Conservation (phyloP, 2,113 vertebrate genomes). For the Lamprotornis superbus region DNA sequence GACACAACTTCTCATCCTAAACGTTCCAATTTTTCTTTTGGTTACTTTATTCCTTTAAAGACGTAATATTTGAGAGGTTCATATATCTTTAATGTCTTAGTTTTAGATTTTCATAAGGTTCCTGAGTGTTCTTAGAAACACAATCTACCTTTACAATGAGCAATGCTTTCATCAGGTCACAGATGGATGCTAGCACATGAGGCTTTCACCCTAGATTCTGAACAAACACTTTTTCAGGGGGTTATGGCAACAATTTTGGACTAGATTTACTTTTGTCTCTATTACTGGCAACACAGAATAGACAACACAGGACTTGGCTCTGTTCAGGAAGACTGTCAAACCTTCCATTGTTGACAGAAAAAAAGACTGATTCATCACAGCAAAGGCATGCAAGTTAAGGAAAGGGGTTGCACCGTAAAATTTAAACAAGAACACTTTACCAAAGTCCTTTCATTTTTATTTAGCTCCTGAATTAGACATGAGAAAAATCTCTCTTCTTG, state of each 20-base stretch:
- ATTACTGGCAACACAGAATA: constrained; percentile 30
- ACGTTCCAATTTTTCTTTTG: not conserved
- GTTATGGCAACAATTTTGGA: constrained; percentile 6
- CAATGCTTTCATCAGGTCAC: constrained; percentile 32
- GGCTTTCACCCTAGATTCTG: not conserved
- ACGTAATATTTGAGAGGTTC: not conserved
- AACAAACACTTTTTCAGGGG: constrained; percentile 1
- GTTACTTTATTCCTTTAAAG: not conserved
- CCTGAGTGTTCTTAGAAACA: constrained; percentile 15
- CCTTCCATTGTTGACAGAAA: not conserved
- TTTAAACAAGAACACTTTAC: not conserved
- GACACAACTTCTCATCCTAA: not conserved
- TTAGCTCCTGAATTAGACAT: not conserved
- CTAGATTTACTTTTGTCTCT: constrained; percentile 16
- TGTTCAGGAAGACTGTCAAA: not conserved
- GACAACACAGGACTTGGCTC: constrained; percentile 3
- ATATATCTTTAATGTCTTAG: not conserved
- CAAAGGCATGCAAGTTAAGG: not conserved
- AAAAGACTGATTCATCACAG: not conserved
- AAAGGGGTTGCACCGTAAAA: not conserved
- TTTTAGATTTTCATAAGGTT: not conserved
- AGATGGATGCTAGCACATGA: constrained; percentile 23
- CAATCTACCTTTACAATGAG: constrained; percentile 22
- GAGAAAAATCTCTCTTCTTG: not conserved
- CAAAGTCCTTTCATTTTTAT: not conserved